Evolutionary conservation across 30 jellyfish, hydroid and myxozoan genomes (phyloP).

Genomic region (Mastigias papua): DNA sequence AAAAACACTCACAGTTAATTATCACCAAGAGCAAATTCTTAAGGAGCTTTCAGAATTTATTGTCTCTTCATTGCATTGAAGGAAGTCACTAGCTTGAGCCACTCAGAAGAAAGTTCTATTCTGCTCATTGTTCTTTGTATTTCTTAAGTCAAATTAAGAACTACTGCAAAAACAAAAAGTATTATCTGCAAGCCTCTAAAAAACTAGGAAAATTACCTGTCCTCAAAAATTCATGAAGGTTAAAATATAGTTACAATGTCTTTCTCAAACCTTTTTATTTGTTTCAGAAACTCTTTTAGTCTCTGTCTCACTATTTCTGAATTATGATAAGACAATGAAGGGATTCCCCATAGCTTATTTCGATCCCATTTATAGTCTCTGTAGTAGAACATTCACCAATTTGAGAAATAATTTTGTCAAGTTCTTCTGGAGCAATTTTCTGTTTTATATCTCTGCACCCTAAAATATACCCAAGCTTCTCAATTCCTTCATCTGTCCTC

Average conservation of each 20-base stretch:
- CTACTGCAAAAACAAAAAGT: too few relatives aligned
- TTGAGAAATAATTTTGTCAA: constrained; percentile 6
- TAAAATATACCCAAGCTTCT: constrained; percentile 37
- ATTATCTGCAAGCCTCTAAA: too few relatives aligned
- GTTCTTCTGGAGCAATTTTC: constrained; percentile 27
- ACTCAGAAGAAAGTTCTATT: too few relatives aligned
- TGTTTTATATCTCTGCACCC: constrained; percentile 19
- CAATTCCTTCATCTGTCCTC: constrained; percentile 42
- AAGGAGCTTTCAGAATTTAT: constrained; percentile 52
- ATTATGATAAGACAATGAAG: constrained; percentile 16
- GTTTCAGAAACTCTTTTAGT: too few relatives aligned
- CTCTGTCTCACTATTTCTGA: neutral
- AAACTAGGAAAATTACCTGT: too few relatives aligned
- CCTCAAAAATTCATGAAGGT: too few relatives aligned
- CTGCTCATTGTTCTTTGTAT: too few relatives aligned
- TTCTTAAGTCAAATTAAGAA: too few relatives aligned
- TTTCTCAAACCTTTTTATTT: too few relatives aligned
- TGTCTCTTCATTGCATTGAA: constrained; percentile 24
- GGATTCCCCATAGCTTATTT: constrained; percentile 31
- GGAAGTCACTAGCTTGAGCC: too few relatives aligned
- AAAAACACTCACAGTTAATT: neutral
- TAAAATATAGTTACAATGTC: too few relatives aligned
- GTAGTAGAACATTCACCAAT: neutral
- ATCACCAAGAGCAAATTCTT: neutral
- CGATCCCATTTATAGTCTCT: constrained; percentile 22